Percentiles rank a stretch among this genome's conserved stretches.
Evolutionary conservation across 2,888 invertebrate genomes (phyloP).

Genomic region (Pyrrhosoma nymphula): DNA sequence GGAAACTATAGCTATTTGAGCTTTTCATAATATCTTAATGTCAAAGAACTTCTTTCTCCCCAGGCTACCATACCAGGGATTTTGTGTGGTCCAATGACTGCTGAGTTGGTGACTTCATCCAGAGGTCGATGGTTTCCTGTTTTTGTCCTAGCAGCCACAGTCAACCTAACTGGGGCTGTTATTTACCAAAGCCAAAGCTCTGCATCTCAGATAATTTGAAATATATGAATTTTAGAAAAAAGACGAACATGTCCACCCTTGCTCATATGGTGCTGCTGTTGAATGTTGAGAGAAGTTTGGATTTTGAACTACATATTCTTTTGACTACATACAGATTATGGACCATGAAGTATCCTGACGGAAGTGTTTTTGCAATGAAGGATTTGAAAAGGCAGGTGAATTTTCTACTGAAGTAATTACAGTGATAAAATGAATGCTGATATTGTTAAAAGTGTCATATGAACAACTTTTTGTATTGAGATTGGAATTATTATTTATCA

Average conservation of each 20-base stretch:
- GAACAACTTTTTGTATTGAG: background rate
- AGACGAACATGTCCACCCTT: background rate
- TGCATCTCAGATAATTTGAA: slow-evolving; percentile 78
- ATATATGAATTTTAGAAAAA: background rate
- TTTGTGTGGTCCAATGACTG: slow-evolving; percentile 87
- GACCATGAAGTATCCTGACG: slow-evolving; percentile 43
- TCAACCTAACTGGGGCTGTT: slow-evolving; percentile 86
- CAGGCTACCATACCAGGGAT: slow-evolving; percentile 88
- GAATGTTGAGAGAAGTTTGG: background rate
- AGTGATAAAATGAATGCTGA: background rate
- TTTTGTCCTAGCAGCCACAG: slow-evolving; percentile 85
- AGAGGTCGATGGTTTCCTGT: slow-evolving; percentile 88
- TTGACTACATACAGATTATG: background rate
- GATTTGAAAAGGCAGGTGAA: background rate
- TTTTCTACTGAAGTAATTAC: background rate
- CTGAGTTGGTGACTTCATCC: slow-evolving; percentile 85
- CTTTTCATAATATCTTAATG: no score
- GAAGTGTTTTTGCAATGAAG: background rate
- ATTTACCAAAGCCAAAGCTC: slow-evolving; percentile 87
- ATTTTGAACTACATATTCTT: background rate
- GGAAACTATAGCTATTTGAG: no score
- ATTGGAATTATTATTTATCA: background rate
- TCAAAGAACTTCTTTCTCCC: no score
- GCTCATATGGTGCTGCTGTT: slow-evolving; percentile 52
- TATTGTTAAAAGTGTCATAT: background rate